Percentiles rank a stretch among this genome's conserved stretches.
Conservation (phyloP, 2,797 vertebrate genomes). For the Acipenser ruthenus region DNA sequence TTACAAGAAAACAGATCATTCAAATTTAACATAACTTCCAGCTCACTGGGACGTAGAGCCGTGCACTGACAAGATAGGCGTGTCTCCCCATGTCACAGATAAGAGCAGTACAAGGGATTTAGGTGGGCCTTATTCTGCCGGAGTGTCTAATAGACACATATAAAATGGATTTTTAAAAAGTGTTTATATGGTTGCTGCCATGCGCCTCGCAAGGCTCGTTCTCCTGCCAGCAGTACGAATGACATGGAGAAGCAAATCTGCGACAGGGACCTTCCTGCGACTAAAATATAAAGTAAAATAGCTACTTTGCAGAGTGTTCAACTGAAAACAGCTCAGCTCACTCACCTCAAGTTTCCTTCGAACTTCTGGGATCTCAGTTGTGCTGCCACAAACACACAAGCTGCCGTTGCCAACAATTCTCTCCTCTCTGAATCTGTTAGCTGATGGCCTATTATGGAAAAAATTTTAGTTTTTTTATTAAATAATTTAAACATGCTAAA, state of each 20-base stretch:
- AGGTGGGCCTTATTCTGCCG: constrained; percentile 39
- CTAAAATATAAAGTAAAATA: constrained; percentile 40
- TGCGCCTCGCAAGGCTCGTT: constrained; percentile 33
- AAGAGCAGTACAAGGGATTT: constrained; percentile 43
- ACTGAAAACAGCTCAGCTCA: constrained; percentile 5
- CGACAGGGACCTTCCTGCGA: constrained; percentile 28
- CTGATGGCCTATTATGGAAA: constrained; percentile 63
- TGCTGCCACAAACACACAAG: constrained; percentile 62
- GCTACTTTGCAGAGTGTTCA: constrained; percentile 23
- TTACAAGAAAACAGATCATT: constrained; percentile 56
- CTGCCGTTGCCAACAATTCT: constrained; percentile 76
- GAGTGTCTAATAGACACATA: constrained; percentile 63
- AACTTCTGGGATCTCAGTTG: constrained; percentile 74
- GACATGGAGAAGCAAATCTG: not conserved
- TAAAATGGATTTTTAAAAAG: constrained; percentile 54
- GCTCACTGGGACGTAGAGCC: constrained; percentile 54
- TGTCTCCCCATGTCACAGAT: constrained; percentile 42
- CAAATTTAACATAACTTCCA: constrained; percentile 55
- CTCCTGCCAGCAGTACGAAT: constrained; percentile 52
- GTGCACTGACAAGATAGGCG: constrained; percentile 58
- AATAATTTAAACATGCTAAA: too few species aligned
- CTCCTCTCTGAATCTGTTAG: constrained; percentile 52
- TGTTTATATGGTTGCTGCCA: constrained; percentile 30
- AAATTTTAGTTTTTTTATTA: not conserved
- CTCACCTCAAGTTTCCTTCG: constrained; percentile 70